Evolutionary conservation across 2,888 invertebrate species (phyloP).

Genomic region (Meloe dianella): DNA sequence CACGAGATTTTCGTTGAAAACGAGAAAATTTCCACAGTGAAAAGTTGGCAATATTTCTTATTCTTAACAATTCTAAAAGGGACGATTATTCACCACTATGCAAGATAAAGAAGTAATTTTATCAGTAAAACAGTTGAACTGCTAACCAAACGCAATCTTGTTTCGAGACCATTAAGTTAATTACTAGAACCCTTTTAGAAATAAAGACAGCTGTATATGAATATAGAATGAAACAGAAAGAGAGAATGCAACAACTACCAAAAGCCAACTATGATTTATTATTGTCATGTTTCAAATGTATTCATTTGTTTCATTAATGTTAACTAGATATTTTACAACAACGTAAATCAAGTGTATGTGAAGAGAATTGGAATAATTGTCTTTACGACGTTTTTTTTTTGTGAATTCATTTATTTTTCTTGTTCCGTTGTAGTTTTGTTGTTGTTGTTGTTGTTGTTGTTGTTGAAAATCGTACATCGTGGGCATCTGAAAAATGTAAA

Average conservation of each 20-base stretch:
- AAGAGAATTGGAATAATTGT: background rate
- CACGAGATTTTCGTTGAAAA: background rate
- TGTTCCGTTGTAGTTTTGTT: background rate
- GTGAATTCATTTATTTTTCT: background rate
- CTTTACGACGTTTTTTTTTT: background rate
- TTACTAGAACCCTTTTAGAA: conserved; percentile 56
- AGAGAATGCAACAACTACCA: conserved; percentile 9
- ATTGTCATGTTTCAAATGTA: conserved; percentile 36
- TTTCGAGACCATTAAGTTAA: conserved; percentile 62
- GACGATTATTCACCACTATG: conserved; percentile 49
- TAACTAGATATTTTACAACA: conserved; percentile 39
- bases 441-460: background rate
- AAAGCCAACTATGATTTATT: conserved; percentile 39
- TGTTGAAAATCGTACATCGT: conserved; percentile 23
- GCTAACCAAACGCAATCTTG: conserved; percentile 61
- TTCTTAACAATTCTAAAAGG: conserved; percentile 19
- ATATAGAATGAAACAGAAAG: conserved; percentile 18
- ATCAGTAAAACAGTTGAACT: conserved; percentile 59
- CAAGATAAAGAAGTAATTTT: conserved; percentile 59
- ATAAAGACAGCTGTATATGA: conserved; percentile 34
- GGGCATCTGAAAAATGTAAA: conserved; percentile 49
- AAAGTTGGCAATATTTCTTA: conserved; percentile 5
- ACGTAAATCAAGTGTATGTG: background rate
- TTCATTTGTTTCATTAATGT: conserved; percentile 47
- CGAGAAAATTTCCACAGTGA: background rate